These are phyloP conservation scores for Scleropages formosus DNA, from an alignment of 2,797 vertebrate species.

Conservation along the genomic window DNA sequence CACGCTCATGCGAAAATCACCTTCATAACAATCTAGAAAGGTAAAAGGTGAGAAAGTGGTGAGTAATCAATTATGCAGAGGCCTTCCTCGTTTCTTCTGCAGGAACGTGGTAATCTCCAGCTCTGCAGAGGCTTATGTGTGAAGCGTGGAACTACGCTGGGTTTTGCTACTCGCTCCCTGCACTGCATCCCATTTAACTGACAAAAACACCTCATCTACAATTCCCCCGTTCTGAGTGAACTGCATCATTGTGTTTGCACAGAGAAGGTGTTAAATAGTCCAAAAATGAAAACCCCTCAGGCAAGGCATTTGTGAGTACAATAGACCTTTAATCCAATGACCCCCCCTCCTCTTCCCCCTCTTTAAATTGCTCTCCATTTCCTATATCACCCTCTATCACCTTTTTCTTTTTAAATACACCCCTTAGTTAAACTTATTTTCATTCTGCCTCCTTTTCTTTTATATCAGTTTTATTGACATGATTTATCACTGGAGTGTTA, in stretches of 20 bases:
- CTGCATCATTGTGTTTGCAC: slow-evolving; percentile 76
- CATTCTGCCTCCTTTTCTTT: slow-evolving; percentile 51
- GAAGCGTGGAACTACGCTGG: background rate
- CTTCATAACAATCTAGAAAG: too few species aligned
- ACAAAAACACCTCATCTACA: slow-evolving; percentile 68
- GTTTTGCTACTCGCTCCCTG: background rate
- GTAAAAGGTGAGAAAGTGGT: background rate
- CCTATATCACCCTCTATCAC: slow-evolving; percentile 49
- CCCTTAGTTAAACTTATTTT: slow-evolving; percentile 48
- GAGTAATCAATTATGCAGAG: background rate
- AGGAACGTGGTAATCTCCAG: background rate
- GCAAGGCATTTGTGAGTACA: slow-evolving; percentile 78
- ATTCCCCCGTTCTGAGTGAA: slow-evolving; percentile 58
- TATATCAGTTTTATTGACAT: slow-evolving; percentile 51
- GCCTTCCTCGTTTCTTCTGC: too few species aligned
- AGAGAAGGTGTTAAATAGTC: slow-evolving; percentile 76
- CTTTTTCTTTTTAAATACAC: slow-evolving; percentile 59
- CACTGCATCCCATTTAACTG: too few species aligned
- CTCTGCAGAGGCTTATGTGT: background rate
- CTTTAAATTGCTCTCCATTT: slow-evolving; percentile 68
- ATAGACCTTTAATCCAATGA: slow-evolving; percentile 80
- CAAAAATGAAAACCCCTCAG: slow-evolving; percentile 80
- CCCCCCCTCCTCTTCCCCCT: slow-evolving; percentile 35
- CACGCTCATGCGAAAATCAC: too few species aligned
- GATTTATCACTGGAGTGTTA: slow-evolving; percentile 44